A percentile compares a stretch with the other conserved stretches of the same genome.
Conservation (phyloP, 1,140 invertebrate genomes). For the Apis cerana region DNA sequence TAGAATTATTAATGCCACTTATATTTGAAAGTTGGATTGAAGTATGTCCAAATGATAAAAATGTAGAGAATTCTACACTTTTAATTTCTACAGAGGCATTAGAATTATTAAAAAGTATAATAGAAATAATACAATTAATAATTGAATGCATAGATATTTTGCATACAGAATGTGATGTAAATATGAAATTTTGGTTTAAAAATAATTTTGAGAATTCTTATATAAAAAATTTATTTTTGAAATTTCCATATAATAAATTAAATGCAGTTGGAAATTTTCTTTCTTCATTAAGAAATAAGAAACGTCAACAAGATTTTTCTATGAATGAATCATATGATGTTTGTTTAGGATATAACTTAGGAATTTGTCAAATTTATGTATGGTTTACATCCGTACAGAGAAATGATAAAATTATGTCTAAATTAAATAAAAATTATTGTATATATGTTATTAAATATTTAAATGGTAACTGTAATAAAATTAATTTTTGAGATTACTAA, state of each 20-base stretch:
- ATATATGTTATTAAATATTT: slow-evolving; percentile 62
- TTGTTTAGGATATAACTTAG: slow-evolving; percentile 73
- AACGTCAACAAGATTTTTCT: slow-evolving; percentile 68
- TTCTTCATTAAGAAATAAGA: slow-evolving; percentile 41
- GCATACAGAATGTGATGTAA: slow-evolving; percentile 53
- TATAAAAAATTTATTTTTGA: slow-evolving; percentile 79
- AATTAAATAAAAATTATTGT: slow-evolving; percentile 62
- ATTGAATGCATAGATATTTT: slow-evolving; percentile 81
- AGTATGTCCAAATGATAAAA: slow-evolving; percentile 81
- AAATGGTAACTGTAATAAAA: slow-evolving; percentile 50
- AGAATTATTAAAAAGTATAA: slow-evolving; percentile 81
- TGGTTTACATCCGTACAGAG: slow-evolving; percentile 71
- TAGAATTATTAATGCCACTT: slow-evolving; percentile 85
- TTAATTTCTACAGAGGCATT: slow-evolving; percentile 82
- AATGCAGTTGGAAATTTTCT: slow-evolving; percentile 20
- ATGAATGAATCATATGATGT: slow-evolving; percentile 29
- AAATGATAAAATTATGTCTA: slow-evolving; percentile 57
- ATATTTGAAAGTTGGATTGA: slow-evolving; percentile 89
- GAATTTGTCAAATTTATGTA: slow-evolving; percentile 72
- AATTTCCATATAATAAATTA: slow-evolving; percentile 81
- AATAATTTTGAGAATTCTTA: slow-evolving; percentile 81
- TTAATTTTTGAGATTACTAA: slow-evolving; percentile 29
- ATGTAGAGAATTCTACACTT: slow-evolving; percentile 72
- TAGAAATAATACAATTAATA: slow-evolving; percentile 82
- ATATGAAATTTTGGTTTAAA: slow-evolving; percentile 78